These are phyloP conservation scores for Cataglyphis livida DNA, from an alignment of 2,888 invertebrate species.

Conservation along the genomic window DNA sequence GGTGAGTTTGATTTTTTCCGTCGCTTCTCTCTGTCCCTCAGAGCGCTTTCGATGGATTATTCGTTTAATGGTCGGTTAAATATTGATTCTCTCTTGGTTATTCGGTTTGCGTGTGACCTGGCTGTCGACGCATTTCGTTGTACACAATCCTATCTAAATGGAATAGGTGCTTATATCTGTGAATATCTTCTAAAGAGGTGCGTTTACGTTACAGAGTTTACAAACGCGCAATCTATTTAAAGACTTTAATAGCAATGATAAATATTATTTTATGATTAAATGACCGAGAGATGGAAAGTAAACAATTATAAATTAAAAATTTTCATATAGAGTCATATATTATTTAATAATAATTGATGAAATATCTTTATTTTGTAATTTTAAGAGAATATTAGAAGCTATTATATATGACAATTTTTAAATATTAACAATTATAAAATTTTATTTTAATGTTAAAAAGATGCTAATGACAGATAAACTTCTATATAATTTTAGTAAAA, in stretches of 20 bases:
- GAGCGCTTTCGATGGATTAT: constrained; percentile 68
- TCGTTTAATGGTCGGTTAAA: constrained; percentile 79
- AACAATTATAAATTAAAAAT: not conserved
- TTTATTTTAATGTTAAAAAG: not conserved
- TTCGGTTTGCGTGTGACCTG: constrained; percentile 71
- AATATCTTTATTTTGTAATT: not conserved
- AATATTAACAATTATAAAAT: not conserved
- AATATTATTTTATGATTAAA: constrained; percentile 41
- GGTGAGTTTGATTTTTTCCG: constrained; percentile 62
- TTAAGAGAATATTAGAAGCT: not conserved
- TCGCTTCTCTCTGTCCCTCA: constrained; percentile 27
- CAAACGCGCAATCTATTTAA: constrained; percentile 41
- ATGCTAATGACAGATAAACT: not conserved
- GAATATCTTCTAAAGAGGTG: constrained; percentile 47
- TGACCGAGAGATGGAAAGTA: not conserved
- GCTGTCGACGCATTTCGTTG: constrained; percentile 69
- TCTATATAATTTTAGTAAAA: not conserved
- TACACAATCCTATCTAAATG: constrained; percentile 56
- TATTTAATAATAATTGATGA: not conserved
- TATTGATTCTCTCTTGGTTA: constrained; percentile 78
- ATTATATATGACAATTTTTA: not conserved
- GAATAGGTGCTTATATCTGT: constrained; percentile 46
- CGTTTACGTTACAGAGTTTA: constrained; percentile 31
- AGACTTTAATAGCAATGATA: constrained; percentile 21
- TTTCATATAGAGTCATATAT: not conserved